Percentiles rank a stretch among this genome's conserved stretches.
These are phyloP conservation scores for Leptodactylus fuscus DNA, from an alignment of 2,113 vertebrate species.

Conservation along the genomic window DNA sequence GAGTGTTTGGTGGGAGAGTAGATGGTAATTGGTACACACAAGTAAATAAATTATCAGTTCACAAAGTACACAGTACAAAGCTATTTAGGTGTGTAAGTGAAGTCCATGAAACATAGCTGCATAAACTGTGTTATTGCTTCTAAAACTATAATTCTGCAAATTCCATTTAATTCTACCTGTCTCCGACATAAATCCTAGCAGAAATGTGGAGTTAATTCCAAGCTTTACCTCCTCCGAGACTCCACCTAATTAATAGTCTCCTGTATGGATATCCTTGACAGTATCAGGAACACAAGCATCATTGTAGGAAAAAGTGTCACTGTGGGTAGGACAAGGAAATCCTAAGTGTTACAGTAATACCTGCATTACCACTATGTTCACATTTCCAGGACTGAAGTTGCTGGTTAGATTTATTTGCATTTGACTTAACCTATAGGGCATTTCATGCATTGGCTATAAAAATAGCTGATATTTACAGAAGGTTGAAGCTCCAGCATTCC, in stretches of 20 bases:
- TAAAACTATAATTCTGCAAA: conserved; percentile 14
- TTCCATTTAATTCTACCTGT: conserved; percentile 29
- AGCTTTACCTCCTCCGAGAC: background rate
- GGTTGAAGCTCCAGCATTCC: conserved; percentile 1
- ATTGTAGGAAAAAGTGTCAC: background rate
- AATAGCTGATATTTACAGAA: conserved; percentile 5
- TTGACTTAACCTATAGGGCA: background rate
- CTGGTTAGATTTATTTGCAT: background rate
- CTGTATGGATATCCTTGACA: background rate
- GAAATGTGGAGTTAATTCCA: background rate
- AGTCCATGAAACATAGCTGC: too few relatives aligned
- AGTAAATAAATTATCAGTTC: too few relatives aligned
- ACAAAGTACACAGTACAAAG: too few relatives aligned
- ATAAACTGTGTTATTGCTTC: background rate
- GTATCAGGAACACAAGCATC: background rate
- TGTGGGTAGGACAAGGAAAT: background rate
- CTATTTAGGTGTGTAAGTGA: too few relatives aligned
- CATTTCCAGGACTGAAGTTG: background rate
- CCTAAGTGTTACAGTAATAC: background rate
- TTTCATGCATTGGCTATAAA: background rate
- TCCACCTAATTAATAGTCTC: background rate
- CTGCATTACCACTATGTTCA: background rate
- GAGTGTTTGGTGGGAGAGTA: too few relatives aligned
- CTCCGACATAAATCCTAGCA: conserved; percentile 15
- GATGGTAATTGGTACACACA: too few relatives aligned